Base-by-base conservation (phyloP, 64 coral and sea anemone species). In the Montipora sp. region DNA sequence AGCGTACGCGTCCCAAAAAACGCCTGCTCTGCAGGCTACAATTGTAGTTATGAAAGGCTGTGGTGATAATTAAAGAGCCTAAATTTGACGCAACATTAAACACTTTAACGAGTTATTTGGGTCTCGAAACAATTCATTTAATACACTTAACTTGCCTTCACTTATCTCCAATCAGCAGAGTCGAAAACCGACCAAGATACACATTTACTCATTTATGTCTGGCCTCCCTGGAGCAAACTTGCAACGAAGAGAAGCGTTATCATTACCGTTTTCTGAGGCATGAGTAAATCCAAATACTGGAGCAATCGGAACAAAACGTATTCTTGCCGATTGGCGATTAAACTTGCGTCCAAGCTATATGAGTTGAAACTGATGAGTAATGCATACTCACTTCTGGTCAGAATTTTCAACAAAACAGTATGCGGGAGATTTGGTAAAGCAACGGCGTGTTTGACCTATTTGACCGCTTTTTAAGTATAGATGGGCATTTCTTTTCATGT, bases 361-460 rank as follows among this genome's bases (percentile, higher is more conserved):
- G 44, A 43, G 36, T 49, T 10, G 46, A 71, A 77, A 84, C 44
- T 6, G 14, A 2, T 47, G 44, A 9, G 9, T 63, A 59, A 2
- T 79, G 3, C 49, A 4, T 4, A 10, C 13, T 1, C 74, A 12
- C 47, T 4, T 11, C 13, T 76, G 79, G 51, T 68, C 59, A 67
- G 27, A 60, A 61, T 61, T 18, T 61, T 61, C 81, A 61, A 36
- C 48, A 36, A 71, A 59, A 69, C 60, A 84, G 63, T 61, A 84
- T 84, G 81, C 81, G 81, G 61, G 47, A 19, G 5, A 46, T 23
- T 9, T 12, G 22, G 80, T 83, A 83, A 83, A 57, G 58, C 80
- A 83, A 47, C 59, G 14, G 79, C 4, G 77, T 55, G 77, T 47
- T 15, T 2, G 13, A 5, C 73, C 22, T 8, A 53, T 23, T 23